Conservation (phyloP, 2,888 invertebrate genomes). For the Gonocerus acuteangulatus region DNA sequence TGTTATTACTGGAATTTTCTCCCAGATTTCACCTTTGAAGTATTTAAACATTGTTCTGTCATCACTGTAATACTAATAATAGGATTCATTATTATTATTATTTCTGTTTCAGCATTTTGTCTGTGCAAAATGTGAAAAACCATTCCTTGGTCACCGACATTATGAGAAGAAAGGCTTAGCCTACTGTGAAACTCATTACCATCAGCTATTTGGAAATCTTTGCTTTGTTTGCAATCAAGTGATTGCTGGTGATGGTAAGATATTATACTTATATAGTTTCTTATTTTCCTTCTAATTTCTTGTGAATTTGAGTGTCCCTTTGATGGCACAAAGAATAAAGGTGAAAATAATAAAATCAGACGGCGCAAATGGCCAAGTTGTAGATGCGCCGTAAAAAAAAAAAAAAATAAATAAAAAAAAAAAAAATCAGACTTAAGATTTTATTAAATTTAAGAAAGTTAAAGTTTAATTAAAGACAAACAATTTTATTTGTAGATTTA, state of each 20-base stretch:
- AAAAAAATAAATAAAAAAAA: no score
- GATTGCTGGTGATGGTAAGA: slow-evolving; percentile 88
- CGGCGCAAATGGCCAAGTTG: no score
- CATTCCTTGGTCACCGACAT: slow-evolving; percentile 96
- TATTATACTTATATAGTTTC: background rate
- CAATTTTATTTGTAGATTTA: no score
- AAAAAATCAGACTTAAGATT: no score
- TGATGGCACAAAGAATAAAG: no score
- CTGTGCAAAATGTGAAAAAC: slow-evolving; percentile 99
- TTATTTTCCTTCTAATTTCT: background rate
- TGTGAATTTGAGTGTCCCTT: background rate
- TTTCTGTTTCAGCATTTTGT: slow-evolving; percentile 86
- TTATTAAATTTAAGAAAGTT: no score
- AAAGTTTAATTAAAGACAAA: no score
- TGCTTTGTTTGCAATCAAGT: slow-evolving; percentile 99
- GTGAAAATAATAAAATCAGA: no score
- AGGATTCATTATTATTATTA: no score
- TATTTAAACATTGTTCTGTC: background rate
- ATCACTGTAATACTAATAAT: no score
- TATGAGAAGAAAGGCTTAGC: slow-evolving; percentile 98
- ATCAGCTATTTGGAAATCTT: slow-evolving; percentile 95
- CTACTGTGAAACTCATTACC: slow-evolving; percentile 98
- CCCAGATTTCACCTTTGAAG: background rate
- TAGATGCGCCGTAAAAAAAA: no score
- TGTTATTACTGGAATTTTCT: no score